Conservation (phyloP, 2,113 vertebrate species). For the Anguilla japonica region DNA sequence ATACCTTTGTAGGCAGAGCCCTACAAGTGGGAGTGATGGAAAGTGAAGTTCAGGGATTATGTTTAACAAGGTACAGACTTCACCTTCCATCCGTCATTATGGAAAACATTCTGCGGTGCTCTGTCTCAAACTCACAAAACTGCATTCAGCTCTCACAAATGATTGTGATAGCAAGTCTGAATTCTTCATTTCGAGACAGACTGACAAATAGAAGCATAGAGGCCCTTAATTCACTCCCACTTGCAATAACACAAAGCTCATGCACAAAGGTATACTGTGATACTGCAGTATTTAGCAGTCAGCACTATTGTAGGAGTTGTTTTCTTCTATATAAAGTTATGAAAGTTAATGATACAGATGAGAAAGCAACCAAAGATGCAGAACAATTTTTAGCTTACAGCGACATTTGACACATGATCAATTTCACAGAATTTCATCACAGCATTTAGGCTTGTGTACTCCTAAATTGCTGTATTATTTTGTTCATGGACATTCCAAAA, state of each 20-base stretch:
- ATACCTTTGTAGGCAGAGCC: neutral
- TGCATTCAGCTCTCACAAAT: neutral
- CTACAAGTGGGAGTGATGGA: neutral
- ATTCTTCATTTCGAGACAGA: neutral
- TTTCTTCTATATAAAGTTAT: neutral
- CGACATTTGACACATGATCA: neutral
- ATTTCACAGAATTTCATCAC: neutral
- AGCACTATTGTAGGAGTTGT: neutral
- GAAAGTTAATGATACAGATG: neutral
- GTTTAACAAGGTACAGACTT: neutral
- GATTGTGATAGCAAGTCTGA: neutral
- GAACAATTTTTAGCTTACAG: neutral
- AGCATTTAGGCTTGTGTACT: neutral
- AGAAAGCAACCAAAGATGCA: neutral
- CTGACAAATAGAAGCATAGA: neutral
- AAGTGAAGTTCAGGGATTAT: neutral
- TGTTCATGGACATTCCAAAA: neutral
- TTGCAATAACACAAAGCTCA: neutral
- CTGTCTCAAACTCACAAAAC: neutral
- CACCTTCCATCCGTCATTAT: neutral
- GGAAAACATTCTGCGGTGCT: neutral
- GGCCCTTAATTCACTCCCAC: neutral
- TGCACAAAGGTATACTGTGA: neutral
- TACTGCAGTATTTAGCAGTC: neutral
- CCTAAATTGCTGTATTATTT: neutral